Evolutionary conservation across 2,888 invertebrate genomes (phyloP).

Genomic region (Dichetophora obliterata): DNA sequence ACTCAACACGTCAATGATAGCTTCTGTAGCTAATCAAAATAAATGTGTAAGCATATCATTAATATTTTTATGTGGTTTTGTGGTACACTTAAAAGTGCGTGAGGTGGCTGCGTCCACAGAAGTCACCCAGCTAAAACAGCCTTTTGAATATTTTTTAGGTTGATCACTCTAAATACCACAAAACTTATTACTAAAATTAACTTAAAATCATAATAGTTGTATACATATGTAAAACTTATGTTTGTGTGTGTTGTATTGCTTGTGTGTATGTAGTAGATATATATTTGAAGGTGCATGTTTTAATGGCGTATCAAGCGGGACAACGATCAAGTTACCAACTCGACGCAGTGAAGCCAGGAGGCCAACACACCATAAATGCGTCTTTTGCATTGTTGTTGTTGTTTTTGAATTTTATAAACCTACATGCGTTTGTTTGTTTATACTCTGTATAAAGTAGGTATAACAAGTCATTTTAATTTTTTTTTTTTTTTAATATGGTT

Average conservation of each 20-base stretch:
- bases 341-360: slow-evolving; percentile 51
- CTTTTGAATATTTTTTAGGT: no score
- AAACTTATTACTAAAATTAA: no score
- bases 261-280: background rate
- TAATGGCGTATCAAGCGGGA: slow-evolving; percentile 56
- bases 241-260: no score
- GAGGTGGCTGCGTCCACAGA: no score
- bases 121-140: no score
- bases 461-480: slow-evolving; percentile 14
- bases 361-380: slow-evolving; percentile 41
- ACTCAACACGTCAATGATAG: no score
- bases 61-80: no score
- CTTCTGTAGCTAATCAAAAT: no score
- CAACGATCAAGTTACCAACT: slow-evolving; percentile 55
- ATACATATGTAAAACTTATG: background rate
- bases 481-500: background rate
- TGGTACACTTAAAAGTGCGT: no score
- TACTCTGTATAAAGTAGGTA: slow-evolving; percentile 9
- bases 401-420: background rate
- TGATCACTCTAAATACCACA: no score
- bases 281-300: slow-evolving; percentile 6
- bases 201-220: background rate
- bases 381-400: slow-evolving; percentile 33
- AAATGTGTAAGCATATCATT: no score
- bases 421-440: slow-evolving; percentile 21